phyloP scores from a whole-genome alignment of 2,113 vertebrate species.

The Leucoraja erinaceus region DNA sequence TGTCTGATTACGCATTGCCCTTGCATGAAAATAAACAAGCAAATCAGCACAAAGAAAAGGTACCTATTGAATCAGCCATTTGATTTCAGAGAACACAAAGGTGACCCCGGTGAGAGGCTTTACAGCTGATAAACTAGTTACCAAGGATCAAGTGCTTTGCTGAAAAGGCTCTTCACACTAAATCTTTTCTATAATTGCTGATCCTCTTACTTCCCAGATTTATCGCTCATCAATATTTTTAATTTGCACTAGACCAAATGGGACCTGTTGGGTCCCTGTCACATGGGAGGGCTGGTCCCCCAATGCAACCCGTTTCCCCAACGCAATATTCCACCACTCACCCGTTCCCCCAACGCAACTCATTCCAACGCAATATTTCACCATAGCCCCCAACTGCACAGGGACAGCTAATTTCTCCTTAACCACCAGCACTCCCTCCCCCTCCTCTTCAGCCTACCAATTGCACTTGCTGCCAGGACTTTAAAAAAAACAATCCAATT shows the following conservation, averaged over 20 bases:
- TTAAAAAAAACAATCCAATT: too few relatives aligned
- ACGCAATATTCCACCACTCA: too few relatives aligned
- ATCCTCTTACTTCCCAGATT: not conserved
- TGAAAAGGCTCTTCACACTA: slow-evolving; percentile 9
- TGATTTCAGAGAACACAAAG: not conserved
- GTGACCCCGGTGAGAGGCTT: slow-evolving; percentile 31
- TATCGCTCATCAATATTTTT: not conserved
- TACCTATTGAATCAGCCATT: not conserved
- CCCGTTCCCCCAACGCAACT: too few relatives aligned
- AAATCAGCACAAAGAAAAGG: not conserved
- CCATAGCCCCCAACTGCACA: too few relatives aligned
- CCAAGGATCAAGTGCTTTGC: slow-evolving; percentile 27
- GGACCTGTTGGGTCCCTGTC: too few relatives aligned
- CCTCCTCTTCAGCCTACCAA: too few relatives aligned
- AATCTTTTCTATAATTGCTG: not conserved
- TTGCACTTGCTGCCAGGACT: too few relatives aligned
- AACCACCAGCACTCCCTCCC: too few relatives aligned
- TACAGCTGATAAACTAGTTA: slow-evolving; percentile 13
- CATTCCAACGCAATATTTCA: too few relatives aligned
- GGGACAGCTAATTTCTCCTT: too few relatives aligned
- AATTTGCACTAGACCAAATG: not conserved
- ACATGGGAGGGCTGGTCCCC: too few relatives aligned
- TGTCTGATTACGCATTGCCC: not conserved
- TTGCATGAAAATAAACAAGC: not conserved
- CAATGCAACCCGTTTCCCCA: too few relatives aligned